phyloP scores from a whole-genome alignment of 2,797 vertebrate species.

The Pantherophis vulpinus region DNA sequence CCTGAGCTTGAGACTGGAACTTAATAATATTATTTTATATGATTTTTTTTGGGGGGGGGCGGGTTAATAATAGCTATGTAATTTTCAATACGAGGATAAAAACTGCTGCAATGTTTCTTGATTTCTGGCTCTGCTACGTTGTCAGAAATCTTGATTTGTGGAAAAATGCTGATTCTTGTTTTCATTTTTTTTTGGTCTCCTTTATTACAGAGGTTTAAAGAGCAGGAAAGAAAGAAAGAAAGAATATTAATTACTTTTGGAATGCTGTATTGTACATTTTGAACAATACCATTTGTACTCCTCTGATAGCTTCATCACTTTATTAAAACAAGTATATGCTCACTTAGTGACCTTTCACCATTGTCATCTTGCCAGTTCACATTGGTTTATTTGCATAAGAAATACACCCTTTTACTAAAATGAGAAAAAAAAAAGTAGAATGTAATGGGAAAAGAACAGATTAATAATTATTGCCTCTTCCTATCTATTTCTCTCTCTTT shows the following conservation, averaged over 20 bases:
- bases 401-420: neutral
- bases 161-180: neutral
- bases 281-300: neutral
- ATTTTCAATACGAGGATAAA: neutral
- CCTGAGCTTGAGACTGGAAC: neutral
- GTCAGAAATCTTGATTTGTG: neutral
- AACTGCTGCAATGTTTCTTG: neutral
- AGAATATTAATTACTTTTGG: neutral
- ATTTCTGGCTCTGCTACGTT: neutral
- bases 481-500: neutral
- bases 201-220: neutral
- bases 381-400: slow-evolving; percentile 17
- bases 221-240: neutral
- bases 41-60: neutral
- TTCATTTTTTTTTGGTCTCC: neutral
- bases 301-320: neutral
- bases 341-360: slow-evolving; percentile 1
- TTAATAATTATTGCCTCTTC: slow-evolving; percentile 8
- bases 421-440: neutral
- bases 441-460: neutral
- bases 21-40: neutral
- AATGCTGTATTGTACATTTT: neutral
- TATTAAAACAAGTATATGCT: neutral
- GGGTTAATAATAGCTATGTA: neutral
- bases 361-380: neutral